Evolutionary conservation across 1,140 invertebrate species (phyloP), one percentile per base, ranked within the genome.

Genomic region (Gonatopus flavifemur): DNA sequence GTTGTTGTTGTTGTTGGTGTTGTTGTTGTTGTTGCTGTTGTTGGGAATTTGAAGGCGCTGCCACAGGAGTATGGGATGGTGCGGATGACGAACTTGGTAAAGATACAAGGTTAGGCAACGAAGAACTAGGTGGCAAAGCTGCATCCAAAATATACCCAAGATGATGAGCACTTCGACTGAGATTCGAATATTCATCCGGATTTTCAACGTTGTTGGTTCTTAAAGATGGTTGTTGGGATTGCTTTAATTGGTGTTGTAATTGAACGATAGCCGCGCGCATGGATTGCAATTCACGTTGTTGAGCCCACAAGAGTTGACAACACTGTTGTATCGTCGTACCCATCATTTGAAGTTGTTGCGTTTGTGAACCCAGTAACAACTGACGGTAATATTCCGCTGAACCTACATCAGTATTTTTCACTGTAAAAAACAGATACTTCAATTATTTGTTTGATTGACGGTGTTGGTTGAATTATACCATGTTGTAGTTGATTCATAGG

Each of bases 1-100:
- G 69, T 9, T 87, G 84, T 51, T 75, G 66, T 20, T 66, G 72
- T 81, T 93, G 89, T 74, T 92, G 92, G 72, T 92, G 92, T 10
- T 91, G 73, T 9, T 87, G 84, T 51, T 75, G 66, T 20, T 66
- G 72, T 10, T 61, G 59, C 21, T 61, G 69, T 22, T 33, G 49
- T 31, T 55, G 59, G 31, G 51, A 57, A 38, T 39, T 62, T 13
- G 55, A 52, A 25, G 60, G 52, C 18, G 53, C 40, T 21, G 38
- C 25, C 15, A 59, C 40, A 15, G 57, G 57, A 16, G 49, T 53
- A 4, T 57, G 64, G 2, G 62, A 50, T 8, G 53, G 56, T n/a
- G 65, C 49, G 5, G 59, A 44, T 24, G 67, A 64, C 12, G 63
- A 60, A 46, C 60, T 74, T 4, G 68, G 68, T 7, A 74, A 49